phyloP scores from a whole-genome alignment of 2,888 invertebrate species.

The Tetheella fluctuosa region DNA sequence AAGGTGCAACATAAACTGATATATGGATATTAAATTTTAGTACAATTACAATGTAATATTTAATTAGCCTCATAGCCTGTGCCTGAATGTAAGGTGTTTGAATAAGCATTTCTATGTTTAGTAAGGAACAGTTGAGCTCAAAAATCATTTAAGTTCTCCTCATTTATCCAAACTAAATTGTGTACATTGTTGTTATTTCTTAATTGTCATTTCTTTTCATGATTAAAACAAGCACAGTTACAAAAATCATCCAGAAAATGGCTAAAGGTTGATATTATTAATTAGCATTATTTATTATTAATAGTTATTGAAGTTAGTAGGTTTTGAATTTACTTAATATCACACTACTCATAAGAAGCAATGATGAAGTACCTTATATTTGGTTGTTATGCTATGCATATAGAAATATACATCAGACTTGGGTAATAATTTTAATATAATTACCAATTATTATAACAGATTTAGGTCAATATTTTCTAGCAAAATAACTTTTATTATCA shows the following conservation, averaged over 20 bases:
- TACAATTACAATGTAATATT: background rate
- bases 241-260: background rate
- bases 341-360: no score
- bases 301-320: background rate
- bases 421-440: no score
- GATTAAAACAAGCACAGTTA: no score
- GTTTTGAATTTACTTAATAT: no score
- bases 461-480: background rate
- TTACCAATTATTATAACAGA: background rate
- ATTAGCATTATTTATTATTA: background rate
- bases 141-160: background rate
- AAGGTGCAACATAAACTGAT: conserved; percentile 18
- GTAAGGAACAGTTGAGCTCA: background rate
- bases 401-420: no score
- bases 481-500: background rate
- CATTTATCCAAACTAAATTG: no score
- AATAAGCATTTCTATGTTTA: background rate
- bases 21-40: background rate
- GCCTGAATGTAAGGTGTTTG: background rate
- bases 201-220: background rate
- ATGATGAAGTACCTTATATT: no score
- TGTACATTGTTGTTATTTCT: background rate
- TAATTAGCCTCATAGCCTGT: background rate
- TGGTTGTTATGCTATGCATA: no score
- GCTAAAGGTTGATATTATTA: background rate